Evolutionary conservation across 2,888 invertebrate genomes (phyloP).

Genomic region (Lochmaea capreae): DNA sequence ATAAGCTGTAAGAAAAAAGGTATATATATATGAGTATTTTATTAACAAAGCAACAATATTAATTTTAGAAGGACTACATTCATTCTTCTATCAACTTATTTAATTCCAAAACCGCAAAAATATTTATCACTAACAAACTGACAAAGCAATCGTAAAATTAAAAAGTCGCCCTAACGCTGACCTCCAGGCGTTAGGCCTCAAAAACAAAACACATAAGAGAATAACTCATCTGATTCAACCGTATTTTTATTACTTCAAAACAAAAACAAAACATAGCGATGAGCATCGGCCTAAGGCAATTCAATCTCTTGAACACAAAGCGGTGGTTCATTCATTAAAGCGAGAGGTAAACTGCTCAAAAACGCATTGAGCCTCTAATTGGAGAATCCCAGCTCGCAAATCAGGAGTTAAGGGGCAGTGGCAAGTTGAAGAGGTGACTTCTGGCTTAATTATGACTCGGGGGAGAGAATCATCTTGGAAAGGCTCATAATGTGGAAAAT

Average conservation of each 20-base stretch:
- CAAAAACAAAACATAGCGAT: slow-evolving; percentile 21
- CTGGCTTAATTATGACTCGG: slow-evolving; percentile 31
- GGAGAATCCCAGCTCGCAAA: slow-evolving; percentile 37
- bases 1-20: slow-evolving; percentile 9
- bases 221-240: slow-evolving; percentile 12
- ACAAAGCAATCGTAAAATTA: background rate
- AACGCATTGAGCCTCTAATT: slow-evolving; percentile 54
- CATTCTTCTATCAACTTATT: no score
- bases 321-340: slow-evolving; percentile 42
- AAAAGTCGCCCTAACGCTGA: background rate
- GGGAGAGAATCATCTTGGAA: slow-evolving; percentile 25
- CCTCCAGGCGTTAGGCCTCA: background rate
- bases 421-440: slow-evolving; percentile 26
- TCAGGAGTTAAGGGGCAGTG: slow-evolving; percentile 11
- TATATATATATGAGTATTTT: no score
- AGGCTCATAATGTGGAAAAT: slow-evolving; percentile 17
- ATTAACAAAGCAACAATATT: no score
- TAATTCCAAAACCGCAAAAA: no score
- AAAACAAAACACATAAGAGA: slow-evolving; percentile 11
- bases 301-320: slow-evolving; percentile 32
- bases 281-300: slow-evolving; percentile 23
- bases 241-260: slow-evolving; percentile 11
- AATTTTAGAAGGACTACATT: no score
- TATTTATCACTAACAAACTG: background rate
- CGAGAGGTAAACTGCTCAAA: slow-evolving; percentile 43